Percentiles rank a stretch among this genome's conserved stretches.
These are phyloP conservation scores for Tachyglossus aculeatus DNA, from an alignment of 2,797 vertebrate species.

Conservation along the genomic window DNA sequence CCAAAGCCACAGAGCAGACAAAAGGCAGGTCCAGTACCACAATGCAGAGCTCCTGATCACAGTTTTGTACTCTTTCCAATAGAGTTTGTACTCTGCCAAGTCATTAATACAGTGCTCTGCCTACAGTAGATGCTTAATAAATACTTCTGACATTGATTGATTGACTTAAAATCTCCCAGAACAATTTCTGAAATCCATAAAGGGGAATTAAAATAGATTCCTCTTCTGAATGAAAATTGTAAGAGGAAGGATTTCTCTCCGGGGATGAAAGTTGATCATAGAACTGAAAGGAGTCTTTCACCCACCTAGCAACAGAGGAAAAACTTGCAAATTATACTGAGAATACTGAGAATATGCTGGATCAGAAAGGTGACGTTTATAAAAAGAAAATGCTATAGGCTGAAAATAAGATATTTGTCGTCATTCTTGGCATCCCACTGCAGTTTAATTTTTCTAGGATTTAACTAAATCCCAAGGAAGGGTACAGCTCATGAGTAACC, in stretches of 20 bases:
- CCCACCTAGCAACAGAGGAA: not conserved
- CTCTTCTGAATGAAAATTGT: not conserved
- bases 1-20: too few relatives aligned
- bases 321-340: not conserved
- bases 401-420: constrained; percentile 6
- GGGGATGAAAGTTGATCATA: not conserved
- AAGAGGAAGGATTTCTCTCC: not conserved
- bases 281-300: not conserved
- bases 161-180: not conserved
- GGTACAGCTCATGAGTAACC: not conserved
- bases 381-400: too few relatives aligned
- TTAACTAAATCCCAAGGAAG: constrained; percentile 3
- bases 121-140: too few relatives aligned
- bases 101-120: too few relatives aligned
- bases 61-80: too few relatives aligned
- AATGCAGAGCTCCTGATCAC: too few relatives aligned
- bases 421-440: not conserved
- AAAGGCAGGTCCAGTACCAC: too few relatives aligned
- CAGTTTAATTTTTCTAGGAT: not conserved
- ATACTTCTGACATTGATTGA: too few relatives aligned
- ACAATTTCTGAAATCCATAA: constrained; percentile 15
- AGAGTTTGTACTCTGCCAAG: too few relatives aligned
- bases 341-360: too few relatives aligned
- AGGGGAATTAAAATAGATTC: not conserved
- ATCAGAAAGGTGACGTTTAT: too few relatives aligned